Evolutionary conservation across 2,797 vertebrate species (phyloP).

Genomic region (Peromyscus melanophrys): DNA sequence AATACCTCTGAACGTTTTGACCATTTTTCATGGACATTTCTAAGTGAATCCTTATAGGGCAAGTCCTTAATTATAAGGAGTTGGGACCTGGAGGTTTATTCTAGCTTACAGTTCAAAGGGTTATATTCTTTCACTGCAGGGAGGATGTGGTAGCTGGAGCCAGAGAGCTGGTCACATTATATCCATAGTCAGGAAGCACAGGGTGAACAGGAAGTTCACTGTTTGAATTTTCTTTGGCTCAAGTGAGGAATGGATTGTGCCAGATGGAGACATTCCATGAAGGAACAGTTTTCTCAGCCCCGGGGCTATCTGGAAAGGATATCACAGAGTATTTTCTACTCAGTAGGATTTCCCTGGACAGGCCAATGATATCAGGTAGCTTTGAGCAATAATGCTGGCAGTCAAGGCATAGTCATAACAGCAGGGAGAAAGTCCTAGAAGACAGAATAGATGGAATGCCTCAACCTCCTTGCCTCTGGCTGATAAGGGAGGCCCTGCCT

Average conservation of each 20-base stretch:
- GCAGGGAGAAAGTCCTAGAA: constrained; percentile 28
- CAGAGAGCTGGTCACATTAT: neutral
- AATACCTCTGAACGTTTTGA: neutral
- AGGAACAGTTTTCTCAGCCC: neutral
- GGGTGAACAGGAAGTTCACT: neutral
- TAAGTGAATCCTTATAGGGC: neutral
- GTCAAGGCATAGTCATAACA: constrained; percentile 1
- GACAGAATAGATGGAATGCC: constrained; percentile 53
- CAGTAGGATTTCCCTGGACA: neutral
- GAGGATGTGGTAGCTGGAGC: too few relatives aligned
- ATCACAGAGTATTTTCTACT: neutral
- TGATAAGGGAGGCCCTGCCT: neutral
- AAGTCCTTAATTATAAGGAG: neutral
- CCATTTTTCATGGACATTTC: neutral
- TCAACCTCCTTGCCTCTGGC: neutral
- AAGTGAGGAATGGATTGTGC: neutral
- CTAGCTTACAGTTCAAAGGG: neutral
- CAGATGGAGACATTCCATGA: neutral
- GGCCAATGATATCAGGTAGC: neutral
- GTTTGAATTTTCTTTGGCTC: neutral
- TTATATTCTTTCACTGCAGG: neutral
- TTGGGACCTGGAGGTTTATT: neutral
- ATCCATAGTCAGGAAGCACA: neutral
- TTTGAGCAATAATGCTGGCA: constrained; percentile 20
- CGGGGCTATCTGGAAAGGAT: neutral